Evolutionary conservation across 1,140 invertebrate species (phyloP), one percentile per base, ranked within the genome.

Genomic region (Nylanderia fulva): DNA sequence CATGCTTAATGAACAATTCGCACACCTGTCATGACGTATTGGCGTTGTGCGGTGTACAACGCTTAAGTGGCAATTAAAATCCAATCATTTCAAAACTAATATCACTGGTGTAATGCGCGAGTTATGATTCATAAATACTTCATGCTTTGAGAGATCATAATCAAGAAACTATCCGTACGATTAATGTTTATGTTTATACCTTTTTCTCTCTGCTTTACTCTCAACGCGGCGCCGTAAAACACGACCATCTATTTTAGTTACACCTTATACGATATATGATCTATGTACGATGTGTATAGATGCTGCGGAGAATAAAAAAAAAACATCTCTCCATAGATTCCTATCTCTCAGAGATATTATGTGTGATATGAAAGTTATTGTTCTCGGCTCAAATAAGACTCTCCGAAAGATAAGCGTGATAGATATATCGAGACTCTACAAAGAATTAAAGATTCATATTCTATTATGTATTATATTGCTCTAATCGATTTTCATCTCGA

Each of bases 61-160:
- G 58, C 27, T 77, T 24, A 33, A 77, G 39, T 29, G 60, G n/a
- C 58, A 48, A 77, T 77, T 48, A 63, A 77, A 63, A 77, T 48
- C 7, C 27, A 77, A 64, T 48, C 42, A 48, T 77, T 77, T n/a
- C n/a, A 64, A 27, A 33, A 33, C 39, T 77, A 64, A 77, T 64
- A 64, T 64, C 39, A 33, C 29, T 9, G n/a, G 9, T 24, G 27
- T 27, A 24, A 33, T n/a, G 11, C 29, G 60, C 36, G 33, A 64
- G 27, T 77, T 48, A 64, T 18, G 27, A n/a, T 33, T 63, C 58
- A 64, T 64, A 48, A 77, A 64, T 64, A 64, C 42, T 48, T 77
- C 58, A 21, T 11, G n/a, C 27, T 24, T 63, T 15, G 56, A 45
- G 58, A 63, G 74, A 64, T 77, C 58, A 11, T 33, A 64, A 76